Evolutionary conservation across 2,888 invertebrate species (phyloP), one percentile per base, ranked within the genome.

Genomic region (Brachylomia viminalis): DNA sequence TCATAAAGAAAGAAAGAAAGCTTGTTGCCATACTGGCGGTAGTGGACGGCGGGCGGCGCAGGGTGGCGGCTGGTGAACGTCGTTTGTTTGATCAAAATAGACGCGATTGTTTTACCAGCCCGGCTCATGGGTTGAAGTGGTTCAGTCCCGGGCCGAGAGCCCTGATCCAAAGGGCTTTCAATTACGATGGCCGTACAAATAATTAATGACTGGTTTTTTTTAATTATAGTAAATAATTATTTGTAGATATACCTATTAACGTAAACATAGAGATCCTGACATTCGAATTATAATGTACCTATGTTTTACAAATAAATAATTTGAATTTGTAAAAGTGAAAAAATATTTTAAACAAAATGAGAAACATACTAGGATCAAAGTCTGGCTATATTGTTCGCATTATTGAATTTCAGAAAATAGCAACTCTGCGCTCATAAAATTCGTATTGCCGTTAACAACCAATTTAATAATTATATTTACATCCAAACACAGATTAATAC

Each of bases 81-180:
- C 62, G 77, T 30, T 77, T 78, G 49, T 77, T 77, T 70, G 59
- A 75, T 75, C 52, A 45, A 67, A 74, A 52, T 52, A 80, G 66
- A 42, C 64, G 15, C 23, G 33, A 58, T 65, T 77, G 70, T 58
- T 30, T 49, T 27, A 70, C 58, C 27, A 45, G 76, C 15, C 56
- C 47, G n/a, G 38, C 42, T 69, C 45, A 38, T 45, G 56, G 70
- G 52, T 45, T 42, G 13, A 38, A 58, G 27, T n/a, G 38, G 49
- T 77, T 64, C 62, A 27, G 33, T 45, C 56, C 65, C 56, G 54
- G 27, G 17, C 27, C 7, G n/a, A 11, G 23, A 30, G 45, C 2
- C 30, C 72, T 61, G 30, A 49, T 72, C 54, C 30, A 10, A 47
- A 17, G 27, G 65, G 52, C 58, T 49, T 67, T 27, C 66, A 67